These are phyloP conservation scores for Laticauda colubrina DNA, from an alignment of 2,113 vertebrate species.

Conservation along the genomic window DNA sequence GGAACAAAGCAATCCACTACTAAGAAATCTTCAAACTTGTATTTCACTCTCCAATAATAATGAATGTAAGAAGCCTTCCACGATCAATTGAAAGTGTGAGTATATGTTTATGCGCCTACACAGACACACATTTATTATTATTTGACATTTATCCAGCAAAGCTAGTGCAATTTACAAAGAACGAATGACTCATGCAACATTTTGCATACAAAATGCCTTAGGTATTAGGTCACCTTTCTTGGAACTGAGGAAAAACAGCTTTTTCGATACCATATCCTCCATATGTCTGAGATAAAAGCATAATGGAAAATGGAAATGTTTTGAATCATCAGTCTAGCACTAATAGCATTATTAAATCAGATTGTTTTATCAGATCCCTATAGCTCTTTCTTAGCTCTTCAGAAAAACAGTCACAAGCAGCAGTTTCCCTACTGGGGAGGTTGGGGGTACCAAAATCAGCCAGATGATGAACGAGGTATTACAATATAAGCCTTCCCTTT, in stretches of 20 bases:
- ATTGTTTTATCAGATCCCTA: neutral
- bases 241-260: neutral
- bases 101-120: neutral
- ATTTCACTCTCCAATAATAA: neutral
- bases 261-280: neutral
- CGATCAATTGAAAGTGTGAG: neutral
- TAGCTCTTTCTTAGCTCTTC: neutral
- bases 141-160: neutral
- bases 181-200: constrained; percentile 1
- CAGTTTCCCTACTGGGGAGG: neutral
- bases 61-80: neutral
- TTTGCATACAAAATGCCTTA: neutral
- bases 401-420: neutral
- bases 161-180: neutral
- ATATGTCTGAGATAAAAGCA: neutral
- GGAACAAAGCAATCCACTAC: neutral
- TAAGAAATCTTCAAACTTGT: neutral
- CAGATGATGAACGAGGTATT: neutral
- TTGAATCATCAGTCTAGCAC: constrained; percentile 8
- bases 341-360: neutral
- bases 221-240: neutral
- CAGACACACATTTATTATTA: neutral
- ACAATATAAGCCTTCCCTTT: neutral
- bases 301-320: neutral
- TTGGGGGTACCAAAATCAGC: neutral